Evolutionary conservation across 2,888 invertebrate species (phyloP), one percentile per base, ranked within the genome.

Genomic region (Desoria tigrina): DNA sequence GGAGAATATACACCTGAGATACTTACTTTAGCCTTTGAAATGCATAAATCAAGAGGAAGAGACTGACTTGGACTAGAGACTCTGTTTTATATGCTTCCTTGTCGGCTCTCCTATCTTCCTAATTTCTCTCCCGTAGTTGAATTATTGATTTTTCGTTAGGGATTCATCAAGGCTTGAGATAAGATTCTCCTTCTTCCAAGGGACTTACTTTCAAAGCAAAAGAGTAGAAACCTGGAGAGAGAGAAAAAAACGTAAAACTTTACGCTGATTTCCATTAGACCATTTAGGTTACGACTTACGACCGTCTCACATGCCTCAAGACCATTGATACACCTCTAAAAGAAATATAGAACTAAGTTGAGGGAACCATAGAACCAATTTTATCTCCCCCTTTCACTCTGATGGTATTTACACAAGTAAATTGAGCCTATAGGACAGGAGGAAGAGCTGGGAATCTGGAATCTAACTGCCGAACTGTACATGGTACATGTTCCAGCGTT

Each of bases 31-130:
- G 11, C 24, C 51, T 51, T 51, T 45, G 16, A 3, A 51, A 51
- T 37, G 42, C 57, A 57, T 57, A 57, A 57, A 57, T 57, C 57
- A 57, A 57, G 57, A 42, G 57, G 51, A 51, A 51, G 24, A 26
- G 23, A 24, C 45, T 45, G 51, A 45, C 6, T 45, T 45, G 45
- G 18, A 18, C n/a, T 16, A n/a, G n/a, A n/a, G n/a, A 45, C 7
- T 45, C 45, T 45, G 7, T 4, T 32, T 21, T 24, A 51, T 23
- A 23, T 51, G 23, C 3, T 7, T 23, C 23, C 14, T 51, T 18
- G 18, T 23, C 6, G 55, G n/a, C 16, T 26, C 9, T 9, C 3
- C 42, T 57, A 57, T 55, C 55, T 57, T 26, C 57, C 42, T 57
- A 57, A 57, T 57, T 57, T 57, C 57, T 39, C 26, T n/a, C 24